Evolutionary conservation across 1,140 invertebrate species (phyloP), one percentile per base, ranked within the genome.

Genomic region (Cotesia vestalis): DNA sequence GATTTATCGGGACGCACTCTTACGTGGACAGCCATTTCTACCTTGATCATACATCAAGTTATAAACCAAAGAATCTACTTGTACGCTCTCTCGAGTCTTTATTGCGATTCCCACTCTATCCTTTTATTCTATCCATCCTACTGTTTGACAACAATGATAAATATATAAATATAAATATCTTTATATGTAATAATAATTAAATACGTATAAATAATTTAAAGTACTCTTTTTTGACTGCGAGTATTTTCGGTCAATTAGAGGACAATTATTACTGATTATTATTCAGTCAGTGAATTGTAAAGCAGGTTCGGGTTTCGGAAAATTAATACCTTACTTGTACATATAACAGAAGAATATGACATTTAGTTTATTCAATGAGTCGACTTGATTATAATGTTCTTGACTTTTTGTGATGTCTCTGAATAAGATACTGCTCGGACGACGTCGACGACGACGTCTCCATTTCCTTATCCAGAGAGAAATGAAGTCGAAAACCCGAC

Each of bases 1-100:
- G 80, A 81, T 81, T 81, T 81, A 81, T 81, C 77, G 78, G 74
- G 62, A 78, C 73, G 74, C 66, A 76, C 73, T 75, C 75, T 75
- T 71, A 74, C 77, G 73, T 74, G 73, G 78, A 79, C 79, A 78
- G 71, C 75, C 77, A 79, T 78, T 81, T 79, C 76, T 79, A 76
- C 69, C 77, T 75, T 73, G 75, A 79, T 76, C 77, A 75, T 78
- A 77, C 74, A 78, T 79, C 77, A 78, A 78, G 64, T 64, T 66
- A 72, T 61, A 79, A 74, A 72, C 72, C 68, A 55, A 46, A 66
- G 55, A 73, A 71, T 64, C 69, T 9, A 46, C 40, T 46, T 46
- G 40, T 46, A 46, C 40, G 40, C 40, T 46, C 40, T 46, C 40
- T 46, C 40, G 40, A 46, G 64, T 53, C 71, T 17, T 57, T 59